Evolutionary conservation across 2,113 vertebrate species (phyloP).

Genomic region (Genyomyrus donnyi): DNA sequence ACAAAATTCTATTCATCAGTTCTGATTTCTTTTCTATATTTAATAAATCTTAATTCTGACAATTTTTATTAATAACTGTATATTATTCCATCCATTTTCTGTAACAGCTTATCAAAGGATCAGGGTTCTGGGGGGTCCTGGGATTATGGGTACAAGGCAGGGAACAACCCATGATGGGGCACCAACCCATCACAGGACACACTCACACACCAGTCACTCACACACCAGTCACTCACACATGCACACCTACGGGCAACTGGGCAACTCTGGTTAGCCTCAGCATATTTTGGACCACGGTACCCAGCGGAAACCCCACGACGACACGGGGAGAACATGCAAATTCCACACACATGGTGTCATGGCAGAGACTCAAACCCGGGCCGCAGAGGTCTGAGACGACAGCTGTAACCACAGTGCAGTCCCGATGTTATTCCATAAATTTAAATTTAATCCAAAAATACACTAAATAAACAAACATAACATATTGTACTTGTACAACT

Average conservation of each 20-base stretch:
- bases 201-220: no score
- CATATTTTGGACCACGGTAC: background rate
- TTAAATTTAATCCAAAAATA: background rate
- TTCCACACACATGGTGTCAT: background rate
- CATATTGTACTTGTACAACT: background rate
- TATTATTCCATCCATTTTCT: background rate
- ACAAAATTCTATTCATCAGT: background rate
- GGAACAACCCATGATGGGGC: background rate
- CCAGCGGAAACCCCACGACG: background rate
- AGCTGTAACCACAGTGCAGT: background rate
- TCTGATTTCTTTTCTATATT: background rate
- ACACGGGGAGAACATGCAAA: background rate
- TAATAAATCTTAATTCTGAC: background rate
- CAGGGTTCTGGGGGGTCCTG: background rate
- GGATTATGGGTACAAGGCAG: background rate
- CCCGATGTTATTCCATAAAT: background rate
- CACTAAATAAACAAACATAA: background rate
- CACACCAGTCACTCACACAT: no score
- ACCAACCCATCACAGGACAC: no score
- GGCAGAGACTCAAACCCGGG: background rate
- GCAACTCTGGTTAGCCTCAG: background rate
- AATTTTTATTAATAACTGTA: background rate
- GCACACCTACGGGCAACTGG: background rate
- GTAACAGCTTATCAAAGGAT: background rate
- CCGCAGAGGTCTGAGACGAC: background rate